phyloP scores from a whole-genome alignment of 2,888 invertebrate genomes.

The Blera fallax region DNA sequence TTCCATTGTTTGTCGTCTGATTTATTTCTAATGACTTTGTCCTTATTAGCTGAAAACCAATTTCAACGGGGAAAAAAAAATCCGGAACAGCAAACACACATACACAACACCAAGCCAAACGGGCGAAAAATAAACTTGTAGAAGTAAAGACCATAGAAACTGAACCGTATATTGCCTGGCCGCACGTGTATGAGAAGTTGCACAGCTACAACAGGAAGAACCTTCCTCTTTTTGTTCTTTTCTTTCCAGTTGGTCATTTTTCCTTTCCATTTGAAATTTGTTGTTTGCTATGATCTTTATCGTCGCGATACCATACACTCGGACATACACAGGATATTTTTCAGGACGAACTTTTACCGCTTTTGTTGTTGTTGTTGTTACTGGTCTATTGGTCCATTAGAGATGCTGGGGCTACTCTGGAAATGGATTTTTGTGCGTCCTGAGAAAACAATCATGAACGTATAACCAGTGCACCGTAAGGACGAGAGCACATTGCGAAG shows the following conservation, averaged over 20 bases:
- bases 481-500: slow-evolving; percentile 61
- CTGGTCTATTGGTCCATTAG: slow-evolving; percentile 51
- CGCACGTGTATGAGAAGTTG: slow-evolving; percentile 65
- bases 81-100: slow-evolving; percentile 28
- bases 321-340: slow-evolving; percentile 19
- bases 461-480: slow-evolving; percentile 55
- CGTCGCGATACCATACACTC: slow-evolving; percentile 23
- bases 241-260: slow-evolving; percentile 48
- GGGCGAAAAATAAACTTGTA: slow-evolving; percentile 48
- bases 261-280: slow-evolving; percentile 66
- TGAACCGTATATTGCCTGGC: slow-evolving; percentile 28
- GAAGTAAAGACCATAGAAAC: slow-evolving; percentile 22
- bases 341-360: slow-evolving; percentile 43
- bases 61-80: slow-evolving; percentile 69
- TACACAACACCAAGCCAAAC: slow-evolving; percentile 6
- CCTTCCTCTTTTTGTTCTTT: slow-evolving; percentile 1
- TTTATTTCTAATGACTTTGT: slow-evolving; percentile 76
- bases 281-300: slow-evolving; percentile 70
- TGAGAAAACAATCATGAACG: slow-evolving; percentile 70
- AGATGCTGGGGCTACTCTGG: slow-evolving; percentile 29
- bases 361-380: slow-evolving; percentile 20
- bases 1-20: slow-evolving; percentile 75
- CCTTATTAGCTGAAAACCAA: slow-evolving; percentile 76
- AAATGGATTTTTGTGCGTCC: slow-evolving; percentile 58
- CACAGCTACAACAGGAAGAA: slow-evolving; percentile 37